A percentile compares a stretch with the other conserved stretches of the same genome.
Evolutionary conservation across 2,113 vertebrate species (phyloP).

Genomic region (Trinectes maculatus): DNA sequence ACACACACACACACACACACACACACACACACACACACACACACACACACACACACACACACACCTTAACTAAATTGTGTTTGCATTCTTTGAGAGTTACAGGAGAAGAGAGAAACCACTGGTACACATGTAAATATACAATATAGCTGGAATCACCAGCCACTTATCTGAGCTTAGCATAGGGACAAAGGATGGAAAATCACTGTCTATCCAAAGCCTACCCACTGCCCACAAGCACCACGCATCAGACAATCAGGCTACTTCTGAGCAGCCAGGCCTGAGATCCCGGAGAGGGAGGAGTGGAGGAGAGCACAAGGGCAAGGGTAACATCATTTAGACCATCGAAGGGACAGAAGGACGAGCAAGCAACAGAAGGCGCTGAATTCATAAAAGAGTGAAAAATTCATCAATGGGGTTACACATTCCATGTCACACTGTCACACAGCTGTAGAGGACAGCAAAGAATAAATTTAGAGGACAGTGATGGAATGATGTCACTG

Average conservation of each 20-base stretch:
- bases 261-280: too few species aligned
- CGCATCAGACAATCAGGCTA: too few species aligned
- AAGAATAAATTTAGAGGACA: constrained; percentile 3
- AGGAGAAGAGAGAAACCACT: background rate
- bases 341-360: constrained; percentile 6
- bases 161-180: background rate
- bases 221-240: too few species aligned
- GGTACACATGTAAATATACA: background rate
- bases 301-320: background rate
- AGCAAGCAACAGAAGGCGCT: constrained; percentile 21
- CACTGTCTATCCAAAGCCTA: too few species aligned
- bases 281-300: background rate
- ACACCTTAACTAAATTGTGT: too few species aligned
- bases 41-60: background rate
- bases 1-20: background rate
- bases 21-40: background rate
- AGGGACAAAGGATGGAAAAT: background rate
- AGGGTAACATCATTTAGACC: constrained; percentile 10
- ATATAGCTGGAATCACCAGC: background rate
- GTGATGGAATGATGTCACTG: background rate
- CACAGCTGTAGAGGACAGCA: background rate
- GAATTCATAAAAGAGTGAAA: constrained; percentile 39
- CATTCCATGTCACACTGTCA: background rate
- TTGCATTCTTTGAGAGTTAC: background rate
- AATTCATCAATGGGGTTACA: constrained; percentile 33